phyloP scores from a whole-genome alignment of 2,113 vertebrate genomes.

The Callaeas wilsoni region DNA sequence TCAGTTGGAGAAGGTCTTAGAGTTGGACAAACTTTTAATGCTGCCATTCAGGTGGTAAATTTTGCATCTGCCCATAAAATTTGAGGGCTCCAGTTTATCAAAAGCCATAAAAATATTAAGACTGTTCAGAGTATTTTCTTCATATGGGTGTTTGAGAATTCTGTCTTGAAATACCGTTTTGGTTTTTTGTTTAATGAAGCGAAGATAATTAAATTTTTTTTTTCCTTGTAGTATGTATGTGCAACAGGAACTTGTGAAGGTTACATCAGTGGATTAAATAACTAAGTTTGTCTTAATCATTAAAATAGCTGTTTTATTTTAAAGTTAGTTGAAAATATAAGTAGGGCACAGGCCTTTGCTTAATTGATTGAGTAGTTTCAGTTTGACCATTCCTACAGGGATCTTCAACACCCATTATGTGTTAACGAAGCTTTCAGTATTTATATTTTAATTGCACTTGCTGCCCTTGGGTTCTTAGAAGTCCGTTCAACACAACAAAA shows the following conservation, averaged over 20 bases:
- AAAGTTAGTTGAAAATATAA: not conserved
- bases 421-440: not conserved
- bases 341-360: not conserved
- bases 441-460: not conserved
- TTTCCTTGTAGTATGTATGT: not conserved
- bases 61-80: not conserved
- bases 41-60: not conserved
- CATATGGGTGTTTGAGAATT: not conserved
- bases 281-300: not conserved
- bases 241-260: not conserved
- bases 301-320: not conserved
- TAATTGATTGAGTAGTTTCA: not conserved
- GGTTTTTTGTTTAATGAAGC: not conserved
- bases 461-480: not conserved
- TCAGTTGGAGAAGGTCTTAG: not conserved
- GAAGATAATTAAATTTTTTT: not conserved
- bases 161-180: not conserved
- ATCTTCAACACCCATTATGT: not conserved
- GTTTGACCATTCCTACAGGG: not conserved
- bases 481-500: not conserved
- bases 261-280: not conserved
- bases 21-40: not conserved
- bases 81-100: not conserved
- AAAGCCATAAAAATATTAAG: constrained; percentile 26
- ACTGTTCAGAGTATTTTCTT: not conserved